Evolutionary conservation across 53 echinoderm and acorn worm genomes (phyloP).

Genomic region (Paracentrotus lividus): DNA sequence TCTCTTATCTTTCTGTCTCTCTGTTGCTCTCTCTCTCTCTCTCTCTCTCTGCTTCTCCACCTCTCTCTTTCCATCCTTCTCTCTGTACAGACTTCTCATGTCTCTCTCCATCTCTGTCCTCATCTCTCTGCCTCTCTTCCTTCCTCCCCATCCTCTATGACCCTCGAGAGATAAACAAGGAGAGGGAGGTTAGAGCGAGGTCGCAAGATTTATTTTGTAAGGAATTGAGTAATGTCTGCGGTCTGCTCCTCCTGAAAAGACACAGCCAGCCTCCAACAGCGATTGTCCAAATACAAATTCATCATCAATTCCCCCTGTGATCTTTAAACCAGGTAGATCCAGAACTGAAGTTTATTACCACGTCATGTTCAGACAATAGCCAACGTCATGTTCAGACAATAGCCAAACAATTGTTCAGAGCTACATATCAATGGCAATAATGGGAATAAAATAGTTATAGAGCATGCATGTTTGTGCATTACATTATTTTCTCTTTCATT

Average conservation of each 20-base stretch:
- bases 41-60: background rate
- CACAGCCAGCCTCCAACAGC: constrained; percentile 16
- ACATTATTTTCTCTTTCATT: no score
- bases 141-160: background rate
- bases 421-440: no score
- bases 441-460: no score
- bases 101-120: background rate
- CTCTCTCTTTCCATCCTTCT: background rate
- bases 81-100: background rate
- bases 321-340: constrained; percentile 17
- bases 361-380: background rate
- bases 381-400: no score
- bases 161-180: constrained; percentile 31
- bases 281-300: constrained; percentile 44
- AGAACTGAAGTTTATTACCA: background rate
- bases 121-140: background rate
- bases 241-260: constrained; percentile 15
- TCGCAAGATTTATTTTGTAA: constrained; percentile 40
- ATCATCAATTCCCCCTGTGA: constrained; percentile 32
- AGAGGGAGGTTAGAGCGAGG: constrained; percentile 56
- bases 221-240: constrained; percentile 40
- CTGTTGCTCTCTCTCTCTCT: background rate
- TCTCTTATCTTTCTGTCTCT: background rate
- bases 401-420: no score
- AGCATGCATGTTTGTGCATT: no score